Percentiles rank a stretch among this genome's conserved stretches.
These are phyloP conservation scores for Catharus ustulatus DNA, from an alignment of 2,797 vertebrate genomes.

Conservation along the genomic window DNA sequence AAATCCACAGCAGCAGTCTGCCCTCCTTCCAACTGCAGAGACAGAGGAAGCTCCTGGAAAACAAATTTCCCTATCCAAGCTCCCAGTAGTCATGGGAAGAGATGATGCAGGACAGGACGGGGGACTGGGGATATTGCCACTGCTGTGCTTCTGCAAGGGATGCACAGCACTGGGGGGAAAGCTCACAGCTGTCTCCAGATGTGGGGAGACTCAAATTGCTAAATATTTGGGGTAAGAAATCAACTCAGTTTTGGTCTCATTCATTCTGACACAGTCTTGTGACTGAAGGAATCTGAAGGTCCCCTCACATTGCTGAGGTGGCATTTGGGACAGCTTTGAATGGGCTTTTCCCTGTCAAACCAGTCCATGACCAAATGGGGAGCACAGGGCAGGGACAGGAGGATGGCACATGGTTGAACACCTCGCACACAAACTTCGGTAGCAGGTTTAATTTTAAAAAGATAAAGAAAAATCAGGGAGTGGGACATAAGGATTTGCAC, in stretches of 20 bases:
- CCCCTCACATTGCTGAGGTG: accelerated
- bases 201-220: not conserved
- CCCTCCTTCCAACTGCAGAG: not conserved
- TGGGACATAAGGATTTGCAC: not conserved
- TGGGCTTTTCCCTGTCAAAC: not conserved
- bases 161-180: not conserved
- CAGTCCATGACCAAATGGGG: accelerated
- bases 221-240: not conserved
- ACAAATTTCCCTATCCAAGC: not conserved
- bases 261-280: accelerated
- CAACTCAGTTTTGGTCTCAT: not conserved
- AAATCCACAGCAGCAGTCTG: not conserved
- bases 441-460: not conserved
- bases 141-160: not conserved
- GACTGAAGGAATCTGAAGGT: not conserved
- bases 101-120: not conserved
- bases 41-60: not conserved
- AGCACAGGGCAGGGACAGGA: not conserved
- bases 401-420: accelerated
- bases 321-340: not conserved
- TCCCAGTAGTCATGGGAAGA: accelerated
- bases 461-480: accelerated
- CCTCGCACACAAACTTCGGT: not conserved
- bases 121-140: accelerated
- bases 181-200: not conserved